phyloP scores from a whole-genome alignment of 2,888 invertebrate genomes.

The Tiphia femorata region DNA sequence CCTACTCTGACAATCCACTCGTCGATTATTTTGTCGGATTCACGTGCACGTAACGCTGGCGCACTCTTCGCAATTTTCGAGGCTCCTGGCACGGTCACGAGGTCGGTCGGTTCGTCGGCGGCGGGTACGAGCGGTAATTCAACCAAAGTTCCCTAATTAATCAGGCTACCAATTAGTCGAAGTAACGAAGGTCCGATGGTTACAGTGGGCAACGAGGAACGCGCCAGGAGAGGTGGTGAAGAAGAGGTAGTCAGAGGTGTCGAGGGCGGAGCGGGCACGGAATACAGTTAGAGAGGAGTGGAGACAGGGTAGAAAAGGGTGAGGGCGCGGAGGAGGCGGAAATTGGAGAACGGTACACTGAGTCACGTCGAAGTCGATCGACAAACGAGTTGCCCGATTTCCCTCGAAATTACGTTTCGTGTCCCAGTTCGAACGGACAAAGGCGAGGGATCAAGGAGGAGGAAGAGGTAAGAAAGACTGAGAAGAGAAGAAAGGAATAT shows the following conservation, averaged over 20 bases:
- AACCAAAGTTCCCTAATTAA: slow-evolving; percentile 53
- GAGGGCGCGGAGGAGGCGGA: slow-evolving; percentile 8
- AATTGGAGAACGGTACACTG: slow-evolving; percentile 28
- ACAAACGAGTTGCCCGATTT: slow-evolving; percentile 46
- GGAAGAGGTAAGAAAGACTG: slow-evolving; percentile 1
- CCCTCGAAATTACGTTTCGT: slow-evolving; percentile 45
- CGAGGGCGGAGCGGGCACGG: neutral
- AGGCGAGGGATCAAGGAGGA: slow-evolving; percentile 9
- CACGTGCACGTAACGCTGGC: slow-evolving; percentile 16
- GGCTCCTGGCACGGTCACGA: slow-evolving; percentile 26
- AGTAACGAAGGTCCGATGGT: slow-evolving; percentile 45
- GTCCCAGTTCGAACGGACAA: slow-evolving; percentile 34
- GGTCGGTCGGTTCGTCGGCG: too few species aligned
- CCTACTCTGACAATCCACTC: slow-evolving; percentile 1
- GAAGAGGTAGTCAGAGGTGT: neutral
- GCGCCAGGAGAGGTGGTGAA: neutral
- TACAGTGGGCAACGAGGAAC: slow-evolving; percentile 6
- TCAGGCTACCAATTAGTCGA: slow-evolving; percentile 49
- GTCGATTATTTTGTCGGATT: neutral
- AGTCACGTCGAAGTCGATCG: slow-evolving; percentile 45
- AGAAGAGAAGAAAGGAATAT: too few species aligned
- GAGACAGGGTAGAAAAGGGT: slow-evolving; percentile 6
- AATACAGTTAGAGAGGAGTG: slow-evolving; percentile 14
- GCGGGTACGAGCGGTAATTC: slow-evolving; percentile 42
- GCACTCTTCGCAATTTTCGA: slow-evolving; percentile 40